Percentiles rank a stretch among this genome's conserved stretches.
Conservation (phyloP, 2,113 vertebrate species). For the Plectropomus leopardus region DNA sequence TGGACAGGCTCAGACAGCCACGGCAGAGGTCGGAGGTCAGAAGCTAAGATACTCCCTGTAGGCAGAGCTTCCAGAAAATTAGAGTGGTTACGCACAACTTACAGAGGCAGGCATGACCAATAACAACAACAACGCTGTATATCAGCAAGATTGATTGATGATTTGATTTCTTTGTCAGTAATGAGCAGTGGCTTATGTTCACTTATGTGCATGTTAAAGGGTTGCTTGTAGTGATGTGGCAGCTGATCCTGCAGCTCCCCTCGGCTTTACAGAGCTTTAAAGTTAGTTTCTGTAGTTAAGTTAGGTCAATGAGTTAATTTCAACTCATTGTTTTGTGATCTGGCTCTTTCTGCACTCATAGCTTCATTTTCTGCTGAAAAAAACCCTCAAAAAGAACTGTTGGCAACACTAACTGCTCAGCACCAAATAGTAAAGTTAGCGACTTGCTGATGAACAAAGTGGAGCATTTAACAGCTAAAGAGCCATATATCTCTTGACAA, state of each 20-base stretch:
- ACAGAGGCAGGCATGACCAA: background rate
- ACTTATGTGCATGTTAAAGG: background rate
- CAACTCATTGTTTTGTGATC: background rate
- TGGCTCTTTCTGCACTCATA: too few relatives aligned
- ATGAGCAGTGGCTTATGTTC: background rate
- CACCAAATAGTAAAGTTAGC: background rate
- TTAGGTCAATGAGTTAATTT: too few relatives aligned
- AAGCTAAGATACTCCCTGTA: constrained; percentile 49
- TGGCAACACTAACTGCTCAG: too few relatives aligned
- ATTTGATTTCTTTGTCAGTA: background rate
- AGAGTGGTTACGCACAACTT: constrained; percentile 1
- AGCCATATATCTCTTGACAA: too few relatives aligned
- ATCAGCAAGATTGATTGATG: background rate
- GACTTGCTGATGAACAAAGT: too few relatives aligned
- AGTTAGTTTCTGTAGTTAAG: too few relatives aligned
- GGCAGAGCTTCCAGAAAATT: constrained; percentile 34
- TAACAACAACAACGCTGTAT: constrained; percentile 8
- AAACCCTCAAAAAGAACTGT: too few relatives aligned
- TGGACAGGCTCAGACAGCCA: constrained; percentile 16
- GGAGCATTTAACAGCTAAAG: too few relatives aligned
- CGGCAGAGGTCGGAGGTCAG: constrained; percentile 60
- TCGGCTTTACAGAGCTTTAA: background rate
- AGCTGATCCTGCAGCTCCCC: too few relatives aligned
- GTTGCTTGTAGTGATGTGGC: background rate
- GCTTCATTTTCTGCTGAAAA: too few relatives aligned